Evolutionary conservation across 2,113 vertebrate genomes (phyloP).

Genomic region (Solea senegalensis): DNA sequence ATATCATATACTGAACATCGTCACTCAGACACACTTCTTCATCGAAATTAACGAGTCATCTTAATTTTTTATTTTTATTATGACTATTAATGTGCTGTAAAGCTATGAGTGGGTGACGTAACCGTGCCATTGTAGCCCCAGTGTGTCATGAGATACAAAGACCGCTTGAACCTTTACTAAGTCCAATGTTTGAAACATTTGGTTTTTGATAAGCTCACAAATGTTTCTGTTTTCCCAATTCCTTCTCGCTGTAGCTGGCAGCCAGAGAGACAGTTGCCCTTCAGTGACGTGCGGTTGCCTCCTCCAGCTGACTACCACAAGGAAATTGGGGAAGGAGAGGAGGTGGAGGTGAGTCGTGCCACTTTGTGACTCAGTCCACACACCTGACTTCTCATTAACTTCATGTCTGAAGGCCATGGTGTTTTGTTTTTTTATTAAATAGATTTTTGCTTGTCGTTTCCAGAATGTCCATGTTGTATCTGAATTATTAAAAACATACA

Average conservation of each 20-base stretch:
- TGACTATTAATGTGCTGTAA: conserved; percentile 9
- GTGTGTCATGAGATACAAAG: not conserved
- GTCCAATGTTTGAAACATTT: not conserved
- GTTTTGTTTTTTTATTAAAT: not conserved
- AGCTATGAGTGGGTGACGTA: not conserved
- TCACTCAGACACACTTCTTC: conserved; percentile 10
- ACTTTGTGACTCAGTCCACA: not conserved
- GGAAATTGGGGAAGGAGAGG: conserved; percentile 91
- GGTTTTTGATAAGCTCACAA: conserved; percentile 10
- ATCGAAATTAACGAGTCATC: conserved; percentile 35
- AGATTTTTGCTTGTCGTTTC: not conserved
- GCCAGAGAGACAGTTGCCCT: conserved; percentile 91
- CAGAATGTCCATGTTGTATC: not conserved
- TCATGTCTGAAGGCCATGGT: not conserved
- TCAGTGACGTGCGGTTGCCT: conserved; percentile 90
- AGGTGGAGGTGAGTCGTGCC: conserved; percentile 87
- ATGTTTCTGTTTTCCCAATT: conserved; percentile 26
- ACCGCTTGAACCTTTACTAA: not conserved
- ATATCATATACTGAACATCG: not conserved
- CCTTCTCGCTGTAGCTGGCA: conserved; percentile 83
- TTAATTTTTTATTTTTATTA: conserved; percentile 14
- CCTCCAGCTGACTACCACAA: conserved; percentile 88
- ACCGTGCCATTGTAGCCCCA: not conserved
- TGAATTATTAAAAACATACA: not conserved
- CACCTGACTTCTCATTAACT: not conserved